Evolutionary conservation across 2,888 invertebrate genomes (phyloP), one percentile per base, ranked within the genome.

Genomic region (Bugulina stolonifera): DNA sequence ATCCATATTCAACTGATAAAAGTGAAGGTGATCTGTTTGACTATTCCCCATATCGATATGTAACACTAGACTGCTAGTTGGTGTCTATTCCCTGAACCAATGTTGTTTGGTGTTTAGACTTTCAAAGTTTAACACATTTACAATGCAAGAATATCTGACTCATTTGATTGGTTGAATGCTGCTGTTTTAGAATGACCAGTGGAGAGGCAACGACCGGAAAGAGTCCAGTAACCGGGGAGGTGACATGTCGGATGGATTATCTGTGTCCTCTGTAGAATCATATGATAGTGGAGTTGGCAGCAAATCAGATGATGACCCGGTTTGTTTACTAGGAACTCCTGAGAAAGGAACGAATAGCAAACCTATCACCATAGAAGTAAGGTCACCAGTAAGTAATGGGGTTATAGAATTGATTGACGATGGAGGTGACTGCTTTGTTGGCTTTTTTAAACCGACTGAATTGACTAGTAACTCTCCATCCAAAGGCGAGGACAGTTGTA

Each of bases 231-330:
- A n/a, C n/a, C n/a, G n/a, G n/a, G n/a, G n/a, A n/a, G n/a, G n/a
- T n/a, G 43, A 43, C 43, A 43, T 5, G 3, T 55, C 55, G 10
- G 64, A 32, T 32, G 5, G 32, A 14, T 10, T 25, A 10, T 64
- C 64, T 27, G 64, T 64, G 3, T 10, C n/a, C 18, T 64, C 64
- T 18, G 22, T 22, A 10, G 64, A 64, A 5, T 64, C 64, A 27
- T 64, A 32, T n/a, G 64, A 64, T 32, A 64, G 64, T 32, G 64
- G 64, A 25, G 34, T 64, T 14, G 64, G 64, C 64, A 64, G 64
- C 32, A 22, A 27, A 64, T 64, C 64, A 3, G 64, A 64, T 32
- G 64, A 64, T 25, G 64, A 64, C 10, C 29, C 10, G 25, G 32
- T 32, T 32, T 22, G 14, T 5, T 32, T 64, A 10, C 27, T 32